phyloP scores from a whole-genome alignment of 2,797 vertebrate species.

The Hephaestus fuliginosus region DNA sequence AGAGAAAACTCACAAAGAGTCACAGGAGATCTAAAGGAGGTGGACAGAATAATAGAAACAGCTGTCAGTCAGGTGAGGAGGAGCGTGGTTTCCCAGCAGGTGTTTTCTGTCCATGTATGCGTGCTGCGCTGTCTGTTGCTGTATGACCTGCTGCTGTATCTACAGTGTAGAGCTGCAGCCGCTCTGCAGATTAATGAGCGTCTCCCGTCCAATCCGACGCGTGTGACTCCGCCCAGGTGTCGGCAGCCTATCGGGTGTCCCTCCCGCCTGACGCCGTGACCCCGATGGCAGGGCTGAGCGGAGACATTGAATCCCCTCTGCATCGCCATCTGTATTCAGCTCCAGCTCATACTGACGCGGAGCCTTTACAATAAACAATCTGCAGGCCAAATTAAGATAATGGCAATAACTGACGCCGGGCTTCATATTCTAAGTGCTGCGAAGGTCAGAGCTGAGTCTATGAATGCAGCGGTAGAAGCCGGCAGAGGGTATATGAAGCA shows the following conservation, averaged over 20 bases:
- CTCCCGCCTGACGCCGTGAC: constrained; percentile 31
- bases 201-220: constrained; percentile 12
- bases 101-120: background rate
- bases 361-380: constrained; percentile 84
- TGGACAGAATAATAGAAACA: background rate
- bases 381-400: constrained; percentile 86
- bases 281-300: constrained; percentile 25
- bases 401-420: constrained; percentile 78
- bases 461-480: constrained; percentile 74
- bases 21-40: background rate
- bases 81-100: background rate
- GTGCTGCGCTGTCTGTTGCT: too few relatives aligned
- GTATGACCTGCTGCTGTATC: background rate
- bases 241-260: constrained; percentile 29
- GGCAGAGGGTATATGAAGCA: constrained; percentile 55
- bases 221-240: constrained; percentile 46
- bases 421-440: constrained; percentile 88
- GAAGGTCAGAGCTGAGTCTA: constrained; percentile 81
- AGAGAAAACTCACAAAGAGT: background rate
- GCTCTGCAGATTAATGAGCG: constrained; percentile 13
- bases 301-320: constrained; percentile 45
- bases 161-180: background rate
- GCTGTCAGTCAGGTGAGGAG: background rate
- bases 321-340: constrained; percentile 80
- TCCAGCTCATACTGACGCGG: constrained; percentile 64